Percentiles rank a stretch among this genome's conserved stretches.
These are phyloP conservation scores for Cyprinodon brontotheroides DNA, from an alignment of 2,113 vertebrate genomes.

Conservation along the genomic window DNA sequence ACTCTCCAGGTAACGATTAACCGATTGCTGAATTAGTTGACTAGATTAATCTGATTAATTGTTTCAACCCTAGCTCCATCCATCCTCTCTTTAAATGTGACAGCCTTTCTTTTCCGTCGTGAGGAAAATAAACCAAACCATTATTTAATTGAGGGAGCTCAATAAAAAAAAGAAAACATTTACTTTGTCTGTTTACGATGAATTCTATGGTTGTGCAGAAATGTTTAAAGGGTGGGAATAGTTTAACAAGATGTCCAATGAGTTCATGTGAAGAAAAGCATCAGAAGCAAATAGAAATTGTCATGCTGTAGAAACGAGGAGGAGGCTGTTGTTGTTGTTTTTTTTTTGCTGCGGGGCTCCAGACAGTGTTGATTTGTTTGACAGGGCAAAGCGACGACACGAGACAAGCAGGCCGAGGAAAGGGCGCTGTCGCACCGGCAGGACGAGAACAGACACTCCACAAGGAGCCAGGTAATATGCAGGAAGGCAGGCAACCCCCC, in stretches of 20 bases:
- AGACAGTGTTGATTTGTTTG: conserved; percentile 60
- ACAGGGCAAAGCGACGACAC: conserved; percentile 92
- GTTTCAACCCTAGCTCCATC: too few species aligned
- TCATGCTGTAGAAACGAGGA: conserved; percentile 30
- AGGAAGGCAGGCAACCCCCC: background rate
- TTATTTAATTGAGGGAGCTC: too few species aligned
- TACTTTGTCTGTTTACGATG: too few species aligned
- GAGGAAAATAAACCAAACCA: background rate
- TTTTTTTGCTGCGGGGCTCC: conserved; percentile 24
- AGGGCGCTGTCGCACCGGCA: conserved; percentile 89
- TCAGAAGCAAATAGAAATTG: conserved; percentile 28
- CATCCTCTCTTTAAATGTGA: background rate
- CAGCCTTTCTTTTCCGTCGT: background rate
- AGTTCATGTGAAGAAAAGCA: conserved; percentile 5
- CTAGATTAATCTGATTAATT: too few species aligned
- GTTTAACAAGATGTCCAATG: background rate
- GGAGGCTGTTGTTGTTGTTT: background rate
- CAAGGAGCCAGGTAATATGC: conserved; percentile 89
- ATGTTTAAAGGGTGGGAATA: too few species aligned
- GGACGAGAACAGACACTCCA: conserved; percentile 95
- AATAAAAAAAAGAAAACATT: too few species aligned
- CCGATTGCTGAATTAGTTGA: too few species aligned
- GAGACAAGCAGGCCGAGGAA: conserved; percentile 95
- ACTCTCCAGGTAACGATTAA: too few species aligned
- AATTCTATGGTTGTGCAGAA: too few species aligned